Base-by-base conservation (phyloP, 2,113 vertebrate genomes). In the Pseudorectes ferrugineus region DNA sequence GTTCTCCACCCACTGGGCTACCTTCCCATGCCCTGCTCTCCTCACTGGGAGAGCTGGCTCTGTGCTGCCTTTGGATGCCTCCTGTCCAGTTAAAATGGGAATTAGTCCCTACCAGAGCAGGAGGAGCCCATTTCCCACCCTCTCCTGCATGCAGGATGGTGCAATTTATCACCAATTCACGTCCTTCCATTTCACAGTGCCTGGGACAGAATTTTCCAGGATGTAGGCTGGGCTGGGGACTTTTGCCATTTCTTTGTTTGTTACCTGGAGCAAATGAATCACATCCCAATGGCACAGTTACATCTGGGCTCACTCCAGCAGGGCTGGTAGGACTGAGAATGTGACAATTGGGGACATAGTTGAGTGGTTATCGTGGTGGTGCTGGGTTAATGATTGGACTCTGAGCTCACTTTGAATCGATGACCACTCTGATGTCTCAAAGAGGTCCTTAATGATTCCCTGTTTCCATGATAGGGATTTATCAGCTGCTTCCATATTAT, bases 141-240 rank as follows among this genome's bases (percentile, higher is more conserved):
- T 2, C 12, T 88, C 26, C 57, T 2, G 0, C 11, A 3, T 22
- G 29, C 70, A 87, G 25, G 10, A 35, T 0, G 1, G 10, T 52
- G 51, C 6, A 3, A 11, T 88, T 88, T 83, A 18, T 86, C 46
- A 58, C 42, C 11, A 7, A 1, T 43, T 61, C 0, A 0, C 40
- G 36, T 20, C 21, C 23, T 89, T 55, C 35, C 46, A 18, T 57
- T 4, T 1, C 55, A 33, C 3, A 3, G 63, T 38, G 55, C 46
- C 19, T 58, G 51, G 38, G 19, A 58, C 55, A 88, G 66, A 55
- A 18, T 81, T 87, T 93, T 79, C 61, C 62, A 93, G 85, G 57
- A 51, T 75, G 23, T 83, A 45, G 74, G 71, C 54, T 92, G 82
- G 52, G 46, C 68, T 71, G 55, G 14, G 54, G 31, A 59, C 6